Percentiles rank a stretch among this genome's conserved stretches.
Evolutionary conservation across 2,888 invertebrate genomes (phyloP).

Genomic region (Tetheella fluctuosa): DNA sequence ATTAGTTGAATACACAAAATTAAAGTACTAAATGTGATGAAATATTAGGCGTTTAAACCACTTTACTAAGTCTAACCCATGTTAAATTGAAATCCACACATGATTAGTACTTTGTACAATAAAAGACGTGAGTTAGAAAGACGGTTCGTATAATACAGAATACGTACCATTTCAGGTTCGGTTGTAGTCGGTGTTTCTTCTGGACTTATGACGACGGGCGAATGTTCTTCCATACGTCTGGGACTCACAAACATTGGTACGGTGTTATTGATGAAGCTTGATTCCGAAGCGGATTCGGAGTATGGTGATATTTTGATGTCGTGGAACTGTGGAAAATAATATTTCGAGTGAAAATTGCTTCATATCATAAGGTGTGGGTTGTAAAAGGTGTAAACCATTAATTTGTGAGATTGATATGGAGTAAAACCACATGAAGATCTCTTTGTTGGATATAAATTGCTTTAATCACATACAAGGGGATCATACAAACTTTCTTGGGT

Average conservation of each 20-base stretch:
- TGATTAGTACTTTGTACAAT: conserved; percentile 44
- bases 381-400: conserved; percentile 16
- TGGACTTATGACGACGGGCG: conserved; percentile 46
- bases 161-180: conserved; percentile 72
- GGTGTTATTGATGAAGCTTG: conserved; percentile 57
- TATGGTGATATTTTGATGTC: conserved; percentile 74
- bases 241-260: conserved; percentile 47
- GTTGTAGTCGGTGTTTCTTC: conserved; percentile 59
- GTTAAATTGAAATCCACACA: conserved; percentile 59
- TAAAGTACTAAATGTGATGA: conserved; percentile 58
- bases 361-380: conserved; percentile 15
- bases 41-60: conserved; percentile 36
- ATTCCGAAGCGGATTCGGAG: conserved; percentile 66
- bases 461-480: neutral
- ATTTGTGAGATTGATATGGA: neutral
- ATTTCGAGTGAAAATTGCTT: neutral
- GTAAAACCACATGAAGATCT: neutral
- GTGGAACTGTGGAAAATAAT: conserved; percentile 51
- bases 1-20: conserved; percentile 66
- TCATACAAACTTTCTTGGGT: neutral
- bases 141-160: conserved; percentile 10
- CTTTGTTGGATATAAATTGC: neutral
- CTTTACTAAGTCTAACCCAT: conserved; percentile 51
- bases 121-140: conserved; percentile 26
- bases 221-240: conserved; percentile 49